Base-by-base conservation (phyloP, 2,888 invertebrate genomes). In the Limenitis camilla region DNA sequence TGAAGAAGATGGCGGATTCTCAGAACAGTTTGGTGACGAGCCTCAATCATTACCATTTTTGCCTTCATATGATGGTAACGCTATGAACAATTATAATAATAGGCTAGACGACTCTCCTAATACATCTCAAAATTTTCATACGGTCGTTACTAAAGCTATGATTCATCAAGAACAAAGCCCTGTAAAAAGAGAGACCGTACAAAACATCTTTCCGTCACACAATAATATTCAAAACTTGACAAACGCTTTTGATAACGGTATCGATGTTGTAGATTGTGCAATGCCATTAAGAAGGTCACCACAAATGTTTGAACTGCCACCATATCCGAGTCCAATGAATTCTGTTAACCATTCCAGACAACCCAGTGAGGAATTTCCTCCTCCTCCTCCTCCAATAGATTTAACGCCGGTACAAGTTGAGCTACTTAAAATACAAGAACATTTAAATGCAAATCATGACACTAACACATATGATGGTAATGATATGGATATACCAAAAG, bases 361-460 rank as follows among this genome's bases (percentile, higher is more conserved):
- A 75, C 91, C 94, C 0, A 96, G 95, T 74, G 95, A 95, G 78
- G 96, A 96, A 66, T 96, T 96, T 66, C 96, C 96, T 43, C 95
- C 95, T 5, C 95, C 95, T n/a, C 96, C 96, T 0, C 92, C 94
- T 1, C 93, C 93, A 0, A 89, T 93, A 42, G 93, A 94, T 60
- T 81, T 93, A 57, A 90, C 90, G 27, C 90, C 91, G 0, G 77
- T 92, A 0, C 90, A 91, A 54, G 90, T 91, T 59, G 90, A 91
- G 72, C 72, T 90, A 6, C 81, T 84, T 58, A 87, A 88, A 63
- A 81, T 90, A 44, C 78, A 82, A 64, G 72, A 68, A 33, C 58
- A 63, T 49, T 35, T 55, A 5, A 53, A 58, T 6, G 36, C 33
- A 27, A 53, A 60, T 71, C 68, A 53, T 10, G 56, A 51, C 38